A percentile compares a stretch with the other conserved stretches of the same genome.
Evolutionary conservation across 2,797 vertebrate genomes (phyloP).

Genomic region (Xenopus petersii): DNA sequence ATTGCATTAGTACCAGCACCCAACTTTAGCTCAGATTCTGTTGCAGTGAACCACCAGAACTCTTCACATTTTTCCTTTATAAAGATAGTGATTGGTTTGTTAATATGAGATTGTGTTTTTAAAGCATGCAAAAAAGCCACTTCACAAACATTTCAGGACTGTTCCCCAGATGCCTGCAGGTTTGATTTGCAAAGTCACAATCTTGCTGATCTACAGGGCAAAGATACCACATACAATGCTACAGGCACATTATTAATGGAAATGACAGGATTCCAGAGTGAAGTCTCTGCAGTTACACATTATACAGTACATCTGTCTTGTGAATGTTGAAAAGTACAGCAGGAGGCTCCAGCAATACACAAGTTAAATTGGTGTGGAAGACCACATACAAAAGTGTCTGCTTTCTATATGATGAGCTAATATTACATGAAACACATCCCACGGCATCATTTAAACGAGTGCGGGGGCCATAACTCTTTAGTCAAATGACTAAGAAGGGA

Average conservation of each 20-base stretch:
- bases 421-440: conserved; percentile 43
- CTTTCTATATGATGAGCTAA: conserved; percentile 46
- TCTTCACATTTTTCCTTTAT: too few relatives aligned
- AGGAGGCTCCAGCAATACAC: conserved; percentile 33
- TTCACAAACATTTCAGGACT: too few relatives aligned
- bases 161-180: too few relatives aligned
- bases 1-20: too few relatives aligned
- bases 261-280: conserved; percentile 23
- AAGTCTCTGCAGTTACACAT: conserved; percentile 23
- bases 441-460: conserved; percentile 40
- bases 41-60: too few relatives aligned
- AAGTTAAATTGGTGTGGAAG: conserved; percentile 6
- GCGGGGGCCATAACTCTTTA: conserved; percentile 43
- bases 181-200: too few relatives aligned
- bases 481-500: conserved; percentile 43
- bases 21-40: too few relatives aligned
- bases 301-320: conserved; percentile 21
- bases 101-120: too few relatives aligned
- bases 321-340: conserved; percentile 10
- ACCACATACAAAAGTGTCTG: conserved; percentile 18
- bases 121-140: too few relatives aligned
- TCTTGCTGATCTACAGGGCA: too few relatives aligned
- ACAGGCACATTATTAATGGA: not conserved
- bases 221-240: too few relatives aligned
- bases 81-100: too few relatives aligned